Evolutionary conservation across 2,113 vertebrate genomes (phyloP).

Genomic region (Podocnemis expansa): DNA sequence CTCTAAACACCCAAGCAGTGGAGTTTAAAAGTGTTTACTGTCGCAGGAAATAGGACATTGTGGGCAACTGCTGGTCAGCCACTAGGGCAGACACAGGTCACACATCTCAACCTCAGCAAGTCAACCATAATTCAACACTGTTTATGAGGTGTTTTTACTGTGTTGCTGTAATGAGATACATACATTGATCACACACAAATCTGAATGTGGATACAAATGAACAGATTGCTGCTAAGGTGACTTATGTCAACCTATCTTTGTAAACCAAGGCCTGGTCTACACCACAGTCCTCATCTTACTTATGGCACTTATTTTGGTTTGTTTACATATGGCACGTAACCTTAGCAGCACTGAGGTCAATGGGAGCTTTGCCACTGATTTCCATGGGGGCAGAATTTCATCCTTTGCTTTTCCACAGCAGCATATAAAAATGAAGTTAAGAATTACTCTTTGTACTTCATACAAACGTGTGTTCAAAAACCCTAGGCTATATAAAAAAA

Average conservation of each 20-base stretch:
- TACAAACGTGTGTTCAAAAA: conserved; percentile 43
- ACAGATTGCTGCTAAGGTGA: not conserved
- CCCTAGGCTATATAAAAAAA: conserved; percentile 46
- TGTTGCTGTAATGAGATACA: not conserved
- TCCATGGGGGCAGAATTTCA: conserved; percentile 56
- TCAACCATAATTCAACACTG: not conserved
- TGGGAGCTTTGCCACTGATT: not conserved
- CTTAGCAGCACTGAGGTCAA: conserved; percentile 8
- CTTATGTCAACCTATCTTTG: not conserved
- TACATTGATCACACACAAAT: not conserved
- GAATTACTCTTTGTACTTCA: conserved; percentile 54
- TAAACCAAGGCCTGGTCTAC: not conserved
- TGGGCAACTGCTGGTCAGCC: not conserved
- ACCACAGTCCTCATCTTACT: conserved; percentile 13
- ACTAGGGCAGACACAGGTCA: not conserved
- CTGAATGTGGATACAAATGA: not conserved
- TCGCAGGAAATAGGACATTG: not conserved
- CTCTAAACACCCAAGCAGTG: not conserved
- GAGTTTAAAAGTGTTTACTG: not conserved
- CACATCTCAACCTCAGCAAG: not conserved
- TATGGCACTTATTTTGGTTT: conserved; percentile 55
- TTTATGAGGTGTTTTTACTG: not conserved
- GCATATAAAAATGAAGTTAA: conserved; percentile 3
- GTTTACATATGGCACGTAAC: conserved; percentile 50
- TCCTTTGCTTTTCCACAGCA: not conserved